These are phyloP conservation scores for Tigriopus japonicus DNA, from an alignment of 1,140 invertebrate species.

Conservation along the genomic window DNA sequence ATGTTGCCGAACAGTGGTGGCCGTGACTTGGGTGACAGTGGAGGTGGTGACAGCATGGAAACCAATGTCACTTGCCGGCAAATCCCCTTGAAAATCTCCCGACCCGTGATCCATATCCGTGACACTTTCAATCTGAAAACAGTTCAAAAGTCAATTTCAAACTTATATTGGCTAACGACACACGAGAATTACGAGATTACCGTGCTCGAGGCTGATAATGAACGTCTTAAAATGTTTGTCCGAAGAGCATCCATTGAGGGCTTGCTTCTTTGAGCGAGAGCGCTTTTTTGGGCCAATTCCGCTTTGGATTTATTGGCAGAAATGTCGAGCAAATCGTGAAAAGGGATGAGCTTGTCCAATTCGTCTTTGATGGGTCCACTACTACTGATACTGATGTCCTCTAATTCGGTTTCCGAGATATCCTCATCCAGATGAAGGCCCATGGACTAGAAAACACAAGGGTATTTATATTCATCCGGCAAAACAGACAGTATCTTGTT, in stretches of 20 bases:
- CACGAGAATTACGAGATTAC: too few relatives aligned
- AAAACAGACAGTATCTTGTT: too few relatives aligned
- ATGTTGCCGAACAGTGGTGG: too few relatives aligned
- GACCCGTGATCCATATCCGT: background rate
- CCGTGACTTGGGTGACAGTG: background rate
- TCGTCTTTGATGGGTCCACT: slow-evolving; percentile 44
- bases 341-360: slow-evolving; percentile 61
- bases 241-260: slow-evolving; percentile 27
- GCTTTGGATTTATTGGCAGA: slow-evolving; percentile 70
- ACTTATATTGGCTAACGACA: too few relatives aligned
- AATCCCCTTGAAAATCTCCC: background rate
- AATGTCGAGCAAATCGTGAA: slow-evolving; percentile 61
- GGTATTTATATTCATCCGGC: too few relatives aligned
- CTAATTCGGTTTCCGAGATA: background rate
- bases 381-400: background rate
- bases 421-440: background rate
- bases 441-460: too few relatives aligned
- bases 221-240: slow-evolving; percentile 21
- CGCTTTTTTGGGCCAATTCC: slow-evolving; percentile 52
- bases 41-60: background rate
- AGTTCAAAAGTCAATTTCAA: background rate
- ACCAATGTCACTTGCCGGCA: background rate
- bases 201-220: slow-evolving; percentile 15
- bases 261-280: slow-evolving; percentile 32
- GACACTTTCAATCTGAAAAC: background rate